Evolutionary conservation across 2,113 vertebrate species (phyloP).

Genomic region (Fulica atra): DNA sequence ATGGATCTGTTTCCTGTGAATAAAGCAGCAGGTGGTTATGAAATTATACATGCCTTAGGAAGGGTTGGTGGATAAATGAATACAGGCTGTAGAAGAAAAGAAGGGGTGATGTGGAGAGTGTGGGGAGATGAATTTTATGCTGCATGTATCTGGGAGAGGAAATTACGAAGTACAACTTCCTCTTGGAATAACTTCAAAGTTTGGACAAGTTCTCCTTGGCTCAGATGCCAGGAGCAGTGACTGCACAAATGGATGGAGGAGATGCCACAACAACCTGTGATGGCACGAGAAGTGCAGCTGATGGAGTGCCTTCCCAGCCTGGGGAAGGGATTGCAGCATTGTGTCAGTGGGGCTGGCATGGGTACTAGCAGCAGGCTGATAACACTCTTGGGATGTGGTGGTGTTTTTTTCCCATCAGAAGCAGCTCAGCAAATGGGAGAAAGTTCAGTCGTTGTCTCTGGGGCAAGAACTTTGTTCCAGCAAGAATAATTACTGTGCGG

Average conservation of each 20-base stretch:
- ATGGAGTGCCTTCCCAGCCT: accelerated
- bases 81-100: not conserved
- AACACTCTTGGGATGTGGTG: accelerated
- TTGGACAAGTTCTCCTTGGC: not conserved
- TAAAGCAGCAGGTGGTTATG: slow-evolving; percentile 54
- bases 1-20: slow-evolving; percentile 25
- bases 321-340: not conserved
- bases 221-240: not conserved
- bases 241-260: not conserved
- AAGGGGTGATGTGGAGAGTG: not conserved
- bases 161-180: not conserved
- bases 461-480: not conserved
- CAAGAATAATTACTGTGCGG: accelerated
- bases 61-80: slow-evolving; percentile 8
- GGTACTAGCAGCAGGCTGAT: not conserved
- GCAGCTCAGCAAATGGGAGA: not conserved
- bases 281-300: not conserved
- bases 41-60: slow-evolving; percentile 19
- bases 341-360: not conserved
- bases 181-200: not conserved
- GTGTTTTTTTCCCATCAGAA: not conserved
- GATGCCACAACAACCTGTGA: not conserved
- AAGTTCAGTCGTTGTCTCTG: not conserved
- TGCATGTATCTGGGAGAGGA: not conserved
- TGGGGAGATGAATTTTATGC: not conserved